Conservation (phyloP, 2,797 vertebrate species). For the Catostomus latipinnis region DNA sequence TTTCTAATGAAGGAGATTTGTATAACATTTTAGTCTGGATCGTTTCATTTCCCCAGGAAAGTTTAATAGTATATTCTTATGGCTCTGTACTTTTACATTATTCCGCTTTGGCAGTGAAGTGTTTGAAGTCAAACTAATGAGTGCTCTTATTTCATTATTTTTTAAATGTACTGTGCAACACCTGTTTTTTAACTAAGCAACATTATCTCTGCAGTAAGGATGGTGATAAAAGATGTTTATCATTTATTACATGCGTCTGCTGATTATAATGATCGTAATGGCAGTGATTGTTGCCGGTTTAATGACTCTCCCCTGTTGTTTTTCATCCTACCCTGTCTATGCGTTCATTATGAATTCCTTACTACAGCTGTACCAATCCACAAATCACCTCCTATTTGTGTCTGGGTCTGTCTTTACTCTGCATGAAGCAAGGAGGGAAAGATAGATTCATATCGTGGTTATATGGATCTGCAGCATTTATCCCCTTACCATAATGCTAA, state of each 20-base stretch:
- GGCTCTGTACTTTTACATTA: neutral
- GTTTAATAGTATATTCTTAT: neutral
- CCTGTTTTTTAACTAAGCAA: conserved; percentile 22
- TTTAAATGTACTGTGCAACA: conserved; percentile 13
- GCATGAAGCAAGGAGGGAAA: conserved; percentile 65
- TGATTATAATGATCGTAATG: conserved; percentile 80
- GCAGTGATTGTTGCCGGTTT: conserved; percentile 71
- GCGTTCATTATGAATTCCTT: conserved; percentile 73
- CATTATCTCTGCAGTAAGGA: conserved; percentile 50
- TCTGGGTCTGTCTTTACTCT: conserved; percentile 76
- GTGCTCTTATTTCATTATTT: conserved; percentile 7
- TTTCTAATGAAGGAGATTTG: neutral
- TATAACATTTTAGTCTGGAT: neutral
- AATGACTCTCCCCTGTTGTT: conserved; percentile 65
- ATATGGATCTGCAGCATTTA: conserved; percentile 60
- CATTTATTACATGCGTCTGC: conserved; percentile 72
- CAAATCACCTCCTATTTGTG: conserved; percentile 78
- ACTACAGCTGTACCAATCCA: conserved; percentile 69
- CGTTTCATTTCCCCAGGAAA: neutral
- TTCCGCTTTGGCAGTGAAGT: neutral
- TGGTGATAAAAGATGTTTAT: conserved; percentile 72
- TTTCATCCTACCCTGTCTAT: conserved; percentile 69
- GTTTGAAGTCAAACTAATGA: neutral
- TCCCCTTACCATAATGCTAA: conserved; percentile 62
- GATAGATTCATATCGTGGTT: conserved; percentile 69